Evolutionary conservation across 2,888 invertebrate genomes (phyloP), one percentile per base, ranked within the genome.

Genomic region (Camponotus fellah): DNA sequence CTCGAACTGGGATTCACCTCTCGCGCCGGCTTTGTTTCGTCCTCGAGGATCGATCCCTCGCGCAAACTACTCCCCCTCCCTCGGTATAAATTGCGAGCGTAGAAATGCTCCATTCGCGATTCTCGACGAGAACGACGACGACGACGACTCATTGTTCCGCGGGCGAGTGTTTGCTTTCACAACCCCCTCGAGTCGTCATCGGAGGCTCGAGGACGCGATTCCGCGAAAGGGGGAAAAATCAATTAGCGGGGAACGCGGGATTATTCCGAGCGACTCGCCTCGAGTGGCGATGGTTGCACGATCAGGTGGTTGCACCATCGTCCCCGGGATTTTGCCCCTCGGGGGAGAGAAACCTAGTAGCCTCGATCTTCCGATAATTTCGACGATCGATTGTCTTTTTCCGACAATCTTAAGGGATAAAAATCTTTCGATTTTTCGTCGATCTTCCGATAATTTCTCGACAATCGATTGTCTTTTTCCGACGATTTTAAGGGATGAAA

Each of bases 31-130:
- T 71, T 80, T 80, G 71, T 80, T 72, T 83, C n/a, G 80, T 26
- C 5, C 56, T 37, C 46, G 58, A 56, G 58, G 46, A 69, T 84
- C 60, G 66, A 74, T 66, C 71, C n/a, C 84, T 26, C 66, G 26
- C 21, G 65, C 64, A 40, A 83, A 79, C 79, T 58, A 65, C 34
- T 43, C 62, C 26, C 46, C 9, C 62, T 46, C 37, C 62, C 26
- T 26, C 62, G 76, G 75, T 26, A 84, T 84, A 84, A 82, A 82
- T 68, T 40, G 84, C 69, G 75, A 69, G 56, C 75, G 69, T 46
- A 49, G 40, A 68, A 80, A 71, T 62, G 69, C 79, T 80, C 79
- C 46, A 49, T 71, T 80, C 71, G 46, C 8, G 69, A 69, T 26
- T 26, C 26, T 2, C 69, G 53, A 43, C 6, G 46, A 53, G 37